phyloP scores from a whole-genome alignment of 2,888 invertebrate genomes.

The Pasiphila rectangulata region DNA sequence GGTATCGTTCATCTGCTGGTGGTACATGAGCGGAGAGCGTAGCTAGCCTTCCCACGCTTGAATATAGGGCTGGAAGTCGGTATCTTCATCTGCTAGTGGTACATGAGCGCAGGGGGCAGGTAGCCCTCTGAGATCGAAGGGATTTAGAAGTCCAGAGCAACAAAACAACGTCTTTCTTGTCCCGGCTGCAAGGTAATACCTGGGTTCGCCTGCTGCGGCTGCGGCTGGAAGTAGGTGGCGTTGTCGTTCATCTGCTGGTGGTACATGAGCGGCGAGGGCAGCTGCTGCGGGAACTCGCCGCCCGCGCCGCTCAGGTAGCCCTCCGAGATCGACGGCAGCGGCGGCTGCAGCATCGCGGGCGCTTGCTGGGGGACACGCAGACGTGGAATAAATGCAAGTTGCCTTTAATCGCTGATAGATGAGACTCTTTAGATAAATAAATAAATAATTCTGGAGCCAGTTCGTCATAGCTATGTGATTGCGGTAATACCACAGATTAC shows the following conservation, averaged over 20 bases:
- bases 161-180: not conserved
- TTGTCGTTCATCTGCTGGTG: conserved; percentile 51
- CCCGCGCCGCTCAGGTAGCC: conserved; percentile 43
- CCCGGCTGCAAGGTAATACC: conserved; percentile 31
- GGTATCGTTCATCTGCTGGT: conserved; percentile 43
- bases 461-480: too few species aligned
- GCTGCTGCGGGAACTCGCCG: conserved; percentile 44
- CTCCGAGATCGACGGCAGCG: conserved; percentile 45
- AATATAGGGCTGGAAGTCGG: too few species aligned
- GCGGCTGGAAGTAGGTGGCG: conserved; percentile 56
- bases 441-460: too few species aligned
- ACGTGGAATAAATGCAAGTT: too few species aligned
- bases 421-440: too few species aligned
- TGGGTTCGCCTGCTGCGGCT: conserved; percentile 33
- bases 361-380: too few species aligned
- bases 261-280: conserved; percentile 47
- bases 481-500: too few species aligned
- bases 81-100: conserved; percentile 46
- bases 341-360: conserved; percentile 23
- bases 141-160: too few species aligned
- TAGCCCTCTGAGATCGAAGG: conserved; percentile 49
- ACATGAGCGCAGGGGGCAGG: conserved; percentile 36
- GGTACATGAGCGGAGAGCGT: too few species aligned
- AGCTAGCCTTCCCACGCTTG: too few species aligned
- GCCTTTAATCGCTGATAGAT: too few species aligned